phyloP scores from a whole-genome alignment of 2,888 invertebrate genomes.

The Ferdinandea cuprea region DNA sequence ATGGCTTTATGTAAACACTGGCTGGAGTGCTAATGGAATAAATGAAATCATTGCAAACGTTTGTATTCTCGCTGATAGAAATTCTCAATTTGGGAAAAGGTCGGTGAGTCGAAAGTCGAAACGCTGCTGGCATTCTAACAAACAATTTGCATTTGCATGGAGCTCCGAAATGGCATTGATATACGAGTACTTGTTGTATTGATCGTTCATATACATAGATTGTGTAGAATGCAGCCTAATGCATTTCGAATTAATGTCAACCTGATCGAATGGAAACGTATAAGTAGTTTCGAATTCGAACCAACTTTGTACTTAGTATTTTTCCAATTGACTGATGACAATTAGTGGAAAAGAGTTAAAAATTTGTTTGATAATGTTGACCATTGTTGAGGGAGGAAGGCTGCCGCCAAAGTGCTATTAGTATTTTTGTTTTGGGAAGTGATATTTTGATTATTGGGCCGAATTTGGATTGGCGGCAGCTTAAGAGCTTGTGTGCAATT shows the following conservation, averaged over 20 bases:
- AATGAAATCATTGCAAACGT: constrained; percentile 27
- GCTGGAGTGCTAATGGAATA: constrained; percentile 22
- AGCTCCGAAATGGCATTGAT: constrained; percentile 22
- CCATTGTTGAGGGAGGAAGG: too few relatives aligned
- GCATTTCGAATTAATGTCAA: constrained; percentile 60
- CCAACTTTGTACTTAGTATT: background rate
- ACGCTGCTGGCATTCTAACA: constrained; percentile 64
- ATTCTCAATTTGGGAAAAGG: constrained; percentile 42
- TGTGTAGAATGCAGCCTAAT: constrained; percentile 35
- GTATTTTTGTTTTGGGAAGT: too few relatives aligned
- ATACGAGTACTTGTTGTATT: background rate
- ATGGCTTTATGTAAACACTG: background rate
- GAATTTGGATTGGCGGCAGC: too few relatives aligned
- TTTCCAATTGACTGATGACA: too few relatives aligned
- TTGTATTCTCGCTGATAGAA: constrained; percentile 17
- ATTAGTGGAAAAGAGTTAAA: too few relatives aligned
- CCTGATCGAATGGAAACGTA: constrained; percentile 6
- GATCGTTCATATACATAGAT: background rate
- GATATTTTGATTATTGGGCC: too few relatives aligned
- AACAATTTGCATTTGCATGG: constrained; percentile 70
- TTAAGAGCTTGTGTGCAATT: too few relatives aligned
- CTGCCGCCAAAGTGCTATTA: too few relatives aligned
- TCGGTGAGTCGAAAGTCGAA: constrained; percentile 30
- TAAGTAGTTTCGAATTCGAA: background rate
- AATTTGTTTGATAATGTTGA: too few relatives aligned